These are phyloP conservation scores for Xenopus petersii DNA, from an alignment of 2,797 vertebrate species.

Conservation along the genomic window DNA sequence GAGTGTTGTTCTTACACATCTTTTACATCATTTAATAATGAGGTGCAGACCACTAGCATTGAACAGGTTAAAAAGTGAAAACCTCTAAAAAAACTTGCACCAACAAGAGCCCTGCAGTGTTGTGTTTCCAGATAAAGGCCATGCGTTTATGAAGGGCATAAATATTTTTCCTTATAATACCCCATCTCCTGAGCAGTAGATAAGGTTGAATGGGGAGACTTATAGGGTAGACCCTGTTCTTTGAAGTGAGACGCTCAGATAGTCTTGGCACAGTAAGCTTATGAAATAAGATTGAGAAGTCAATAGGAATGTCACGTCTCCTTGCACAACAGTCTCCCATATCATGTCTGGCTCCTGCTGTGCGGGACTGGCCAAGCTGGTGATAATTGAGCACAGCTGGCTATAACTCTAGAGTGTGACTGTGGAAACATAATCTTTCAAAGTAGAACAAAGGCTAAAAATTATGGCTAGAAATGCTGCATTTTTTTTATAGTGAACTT, in stretches of 20 bases:
- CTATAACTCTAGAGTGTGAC: neutral
- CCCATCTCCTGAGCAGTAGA: neutral
- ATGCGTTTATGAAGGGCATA: too few relatives aligned
- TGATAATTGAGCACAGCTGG: slow-evolving; percentile 13
- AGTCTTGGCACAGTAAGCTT: neutral
- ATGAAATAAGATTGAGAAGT: neutral
- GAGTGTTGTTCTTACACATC: too few relatives aligned
- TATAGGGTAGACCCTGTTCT: neutral
- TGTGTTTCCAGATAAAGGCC: too few relatives aligned
- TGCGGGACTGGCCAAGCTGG: neutral
- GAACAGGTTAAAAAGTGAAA: too few relatives aligned
- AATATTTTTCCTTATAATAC: too few relatives aligned
- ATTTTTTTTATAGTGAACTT: neutral
- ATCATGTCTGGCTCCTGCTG: slow-evolving; percentile 2
- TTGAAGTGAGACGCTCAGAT: slow-evolving; percentile 4
- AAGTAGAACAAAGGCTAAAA: neutral
- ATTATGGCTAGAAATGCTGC: too few relatives aligned
- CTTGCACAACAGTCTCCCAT: neutral
- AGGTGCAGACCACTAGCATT: too few relatives aligned
- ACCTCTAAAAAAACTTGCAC: too few relatives aligned
- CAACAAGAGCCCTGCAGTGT: too few relatives aligned
- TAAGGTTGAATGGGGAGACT: neutral
- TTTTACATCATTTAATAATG: too few relatives aligned
- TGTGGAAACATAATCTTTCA: neutral
- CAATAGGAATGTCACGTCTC: neutral